These are phyloP conservation scores for Grammomys dolichurus DNA, from an alignment of 2,113 vertebrate genomes.

Conservation along the genomic window DNA sequence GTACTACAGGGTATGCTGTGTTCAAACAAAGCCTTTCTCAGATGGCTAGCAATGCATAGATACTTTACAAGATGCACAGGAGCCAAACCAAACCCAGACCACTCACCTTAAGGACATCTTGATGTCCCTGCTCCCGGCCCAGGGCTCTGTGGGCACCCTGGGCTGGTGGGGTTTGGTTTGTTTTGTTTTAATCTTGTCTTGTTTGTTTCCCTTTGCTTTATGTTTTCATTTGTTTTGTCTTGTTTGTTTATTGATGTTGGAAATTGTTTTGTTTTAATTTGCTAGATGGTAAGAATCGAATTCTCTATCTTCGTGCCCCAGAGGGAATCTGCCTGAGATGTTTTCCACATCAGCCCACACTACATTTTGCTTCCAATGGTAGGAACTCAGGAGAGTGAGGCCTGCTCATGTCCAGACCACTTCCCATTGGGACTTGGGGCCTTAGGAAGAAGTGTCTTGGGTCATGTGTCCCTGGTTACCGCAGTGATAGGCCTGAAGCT, in stretches of 20 bases:
- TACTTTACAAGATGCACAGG: not conserved
- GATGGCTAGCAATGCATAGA: no score
- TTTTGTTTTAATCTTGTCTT: not conserved
- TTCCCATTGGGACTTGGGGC: not conserved
- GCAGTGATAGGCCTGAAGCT: not conserved
- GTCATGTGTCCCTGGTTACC: not conserved
- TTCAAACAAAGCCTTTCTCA: not conserved
- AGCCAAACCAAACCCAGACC: not conserved
- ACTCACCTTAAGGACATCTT: not conserved
- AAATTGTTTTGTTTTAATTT: not conserved
- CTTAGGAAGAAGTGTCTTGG: not conserved
- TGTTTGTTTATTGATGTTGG: not conserved
- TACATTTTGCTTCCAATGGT: not conserved
- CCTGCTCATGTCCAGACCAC: rapidly evolving
- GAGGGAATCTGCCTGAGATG: not conserved
- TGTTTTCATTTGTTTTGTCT: conserved; percentile 3
- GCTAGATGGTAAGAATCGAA: not conserved
- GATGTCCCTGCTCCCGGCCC: not conserved
- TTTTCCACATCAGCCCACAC: not conserved
- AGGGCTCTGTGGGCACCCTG: not conserved
- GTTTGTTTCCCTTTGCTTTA: not conserved
- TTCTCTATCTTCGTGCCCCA: not conserved
- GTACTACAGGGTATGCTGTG: not conserved
- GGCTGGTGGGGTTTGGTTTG: not conserved
- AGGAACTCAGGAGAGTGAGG: not conserved